phyloP scores from a whole-genome alignment of 2,113 vertebrate genomes.

The Anhinga anhinga region DNA sequence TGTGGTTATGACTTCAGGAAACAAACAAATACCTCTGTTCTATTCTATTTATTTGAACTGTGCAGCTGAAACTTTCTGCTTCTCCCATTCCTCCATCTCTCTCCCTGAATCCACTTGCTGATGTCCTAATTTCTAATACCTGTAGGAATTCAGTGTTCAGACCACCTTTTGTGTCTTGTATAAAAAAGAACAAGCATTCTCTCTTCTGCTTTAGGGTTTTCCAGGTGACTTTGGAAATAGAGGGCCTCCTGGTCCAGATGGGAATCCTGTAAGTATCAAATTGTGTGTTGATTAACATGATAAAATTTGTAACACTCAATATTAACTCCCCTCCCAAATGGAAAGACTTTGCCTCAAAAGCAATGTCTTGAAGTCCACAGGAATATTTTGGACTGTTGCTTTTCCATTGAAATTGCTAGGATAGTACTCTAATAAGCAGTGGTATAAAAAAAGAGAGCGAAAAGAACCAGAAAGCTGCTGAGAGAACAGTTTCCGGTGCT shows the following conservation, averaged over 20 bases:
- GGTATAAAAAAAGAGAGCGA: background rate
- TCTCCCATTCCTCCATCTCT: background rate
- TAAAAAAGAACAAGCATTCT: background rate
- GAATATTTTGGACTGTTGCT: background rate
- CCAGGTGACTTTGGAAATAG: slow-evolving; percentile 88
- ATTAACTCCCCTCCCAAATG: background rate
- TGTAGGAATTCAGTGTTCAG: background rate
- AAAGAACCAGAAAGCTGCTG: background rate
- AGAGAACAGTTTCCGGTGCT: background rate
- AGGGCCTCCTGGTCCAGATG: slow-evolving; percentile 90
- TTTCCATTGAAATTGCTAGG: background rate
- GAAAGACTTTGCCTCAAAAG: background rate
- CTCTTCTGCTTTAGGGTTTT: slow-evolving; percentile 75
- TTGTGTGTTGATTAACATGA: background rate
- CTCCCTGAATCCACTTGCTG: background rate
- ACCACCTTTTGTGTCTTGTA: background rate
- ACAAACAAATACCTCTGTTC: background rate
- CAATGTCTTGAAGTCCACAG: background rate
- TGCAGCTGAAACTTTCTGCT: background rate
- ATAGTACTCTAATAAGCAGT: background rate
- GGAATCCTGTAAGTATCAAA: slow-evolving; percentile 85
- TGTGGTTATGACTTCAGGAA: background rate
- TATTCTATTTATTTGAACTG: background rate
- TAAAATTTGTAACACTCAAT: background rate
- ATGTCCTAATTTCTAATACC: background rate